Evolutionary conservation across 2,113 vertebrate species (phyloP), one percentile per base, ranked within the genome.

Genomic region (Pseudolaguvia tuberculata): DNA sequence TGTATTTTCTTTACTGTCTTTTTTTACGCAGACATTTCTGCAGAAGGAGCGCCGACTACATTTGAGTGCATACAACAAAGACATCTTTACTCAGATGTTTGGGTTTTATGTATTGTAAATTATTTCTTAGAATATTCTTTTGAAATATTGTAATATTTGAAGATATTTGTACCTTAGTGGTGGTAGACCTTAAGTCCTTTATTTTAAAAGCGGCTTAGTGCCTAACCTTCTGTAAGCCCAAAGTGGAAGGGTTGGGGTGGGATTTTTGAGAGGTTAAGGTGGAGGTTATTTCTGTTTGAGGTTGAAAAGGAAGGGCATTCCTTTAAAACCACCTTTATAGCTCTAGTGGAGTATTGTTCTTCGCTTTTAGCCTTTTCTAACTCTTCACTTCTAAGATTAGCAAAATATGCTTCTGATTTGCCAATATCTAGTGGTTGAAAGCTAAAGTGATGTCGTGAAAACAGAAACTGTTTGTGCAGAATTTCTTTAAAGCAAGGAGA

Each of bases 381-480:
- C 83, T 85, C 84, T 77, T 86, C 80, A 85, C 82, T 85, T 85
- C 84, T 80, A 79, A 84, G 83, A 85, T 72, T 70, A 77, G 62
- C 55, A 17, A 73, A 80, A 78, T 79, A 70, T 29, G 75, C 78
- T 78, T 86, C 82, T 87, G 88, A 85, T 91, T 91, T 90, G 88
- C 90, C 89, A 91, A 88, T 84, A 86, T 84, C 79, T 81, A 86
- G 91, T 89, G 89, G 87, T 78, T 84, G 84, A 84, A 88, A 90
- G 84, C 88, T 90, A 90, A 90, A 91, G 91, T 91, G 89, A 91
- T 90, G 88, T 81, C 78, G n/a, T n/a, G n/a, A n/a, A n/a, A n/a
- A 47, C 45, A 42, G 4, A 23, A 68, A 53, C 10, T n/a, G n/a
- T n/a, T 52, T 59, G 75, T 82, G 75, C 73, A 66, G 77, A 81